These are phyloP conservation scores for Patiria miniata DNA, from an alignment of 35 echinoderm and acorn worm species.

Conservation along the genomic window DNA sequence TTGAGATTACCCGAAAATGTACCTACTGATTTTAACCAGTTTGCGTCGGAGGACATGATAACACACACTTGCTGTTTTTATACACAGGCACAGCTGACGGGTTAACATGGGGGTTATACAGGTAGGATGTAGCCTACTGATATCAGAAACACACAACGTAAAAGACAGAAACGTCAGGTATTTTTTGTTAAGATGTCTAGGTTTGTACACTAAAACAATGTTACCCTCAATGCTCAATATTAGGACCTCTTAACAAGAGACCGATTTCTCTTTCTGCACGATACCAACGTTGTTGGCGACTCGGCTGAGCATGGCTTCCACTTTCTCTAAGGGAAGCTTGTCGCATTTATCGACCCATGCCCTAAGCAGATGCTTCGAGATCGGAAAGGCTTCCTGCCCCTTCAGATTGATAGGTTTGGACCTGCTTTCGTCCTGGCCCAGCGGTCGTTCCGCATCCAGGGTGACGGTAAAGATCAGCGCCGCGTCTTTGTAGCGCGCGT, in stretches of 20 bases:
- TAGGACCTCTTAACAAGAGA: background rate
- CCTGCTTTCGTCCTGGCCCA: background rate
- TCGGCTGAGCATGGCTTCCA: conserved; percentile 72
- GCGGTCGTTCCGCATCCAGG: background rate
- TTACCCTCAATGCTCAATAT: too few relatives aligned
- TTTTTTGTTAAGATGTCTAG: too few relatives aligned
- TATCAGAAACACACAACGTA: too few relatives aligned
- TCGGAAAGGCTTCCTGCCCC: conserved; percentile 23
- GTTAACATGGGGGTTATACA: too few relatives aligned
- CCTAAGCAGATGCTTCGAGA: conserved; percentile 36
- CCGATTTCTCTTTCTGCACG: conserved; percentile 18
- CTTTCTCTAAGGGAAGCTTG: conserved; percentile 52
- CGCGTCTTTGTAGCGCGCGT: conserved; percentile 68
- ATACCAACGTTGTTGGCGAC: conserved; percentile 74
- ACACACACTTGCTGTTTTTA: too few relatives aligned
- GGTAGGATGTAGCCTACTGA: too few relatives aligned
- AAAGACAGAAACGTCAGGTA: too few relatives aligned
- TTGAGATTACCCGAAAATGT: too few relatives aligned
- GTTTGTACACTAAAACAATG: too few relatives aligned
- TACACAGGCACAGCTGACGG: too few relatives aligned
- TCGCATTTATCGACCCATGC: conserved; percentile 53
- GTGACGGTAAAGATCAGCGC: conserved; percentile 50
- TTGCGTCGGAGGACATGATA: too few relatives aligned
- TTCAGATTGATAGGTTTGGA: background rate
- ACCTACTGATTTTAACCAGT: too few relatives aligned